Conservation (phyloP, 1,140 invertebrate species). For the Ruditapes philippinarum region DNA sequence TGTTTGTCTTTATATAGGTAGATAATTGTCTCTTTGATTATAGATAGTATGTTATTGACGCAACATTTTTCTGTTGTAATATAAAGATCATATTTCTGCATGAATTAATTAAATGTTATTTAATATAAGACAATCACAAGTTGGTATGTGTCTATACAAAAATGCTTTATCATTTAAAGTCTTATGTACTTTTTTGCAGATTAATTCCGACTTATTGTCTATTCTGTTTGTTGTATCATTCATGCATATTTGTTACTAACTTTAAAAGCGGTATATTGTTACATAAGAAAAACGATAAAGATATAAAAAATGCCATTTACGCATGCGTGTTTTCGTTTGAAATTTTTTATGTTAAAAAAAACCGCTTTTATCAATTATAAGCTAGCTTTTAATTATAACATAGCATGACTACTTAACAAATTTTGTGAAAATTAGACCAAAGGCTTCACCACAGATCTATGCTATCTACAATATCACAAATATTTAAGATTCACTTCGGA, state of each 20-base stretch:
- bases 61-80: too few species aligned
- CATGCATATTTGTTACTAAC: background rate
- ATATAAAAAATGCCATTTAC: conserved; percentile 21
- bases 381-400: conserved; percentile 13
- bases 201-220: background rate
- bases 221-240: background rate
- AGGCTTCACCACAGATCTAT: background rate
- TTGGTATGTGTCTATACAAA: too few species aligned
- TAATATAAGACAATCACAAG: background rate
- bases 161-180: too few species aligned
- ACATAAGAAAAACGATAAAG: background rate
- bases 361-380: conserved; percentile 48
- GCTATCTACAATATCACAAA: conserved; percentile 36
- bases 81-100: background rate
- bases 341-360: too few species aligned
- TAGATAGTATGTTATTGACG: too few species aligned
- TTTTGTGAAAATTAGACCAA: conserved; percentile 54
- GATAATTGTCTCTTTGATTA: too few species aligned
- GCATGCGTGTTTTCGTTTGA: background rate
- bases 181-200: too few species aligned
- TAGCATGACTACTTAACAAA: conserved; percentile 31
- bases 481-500: conserved; percentile 35
- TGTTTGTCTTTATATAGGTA: too few species aligned
- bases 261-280: background rate
- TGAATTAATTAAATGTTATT: background rate